Evolutionary conservation across 2,113 vertebrate species (phyloP), one percentile per base, ranked within the genome.

Genomic region (Ictalurus punctatus): DNA sequence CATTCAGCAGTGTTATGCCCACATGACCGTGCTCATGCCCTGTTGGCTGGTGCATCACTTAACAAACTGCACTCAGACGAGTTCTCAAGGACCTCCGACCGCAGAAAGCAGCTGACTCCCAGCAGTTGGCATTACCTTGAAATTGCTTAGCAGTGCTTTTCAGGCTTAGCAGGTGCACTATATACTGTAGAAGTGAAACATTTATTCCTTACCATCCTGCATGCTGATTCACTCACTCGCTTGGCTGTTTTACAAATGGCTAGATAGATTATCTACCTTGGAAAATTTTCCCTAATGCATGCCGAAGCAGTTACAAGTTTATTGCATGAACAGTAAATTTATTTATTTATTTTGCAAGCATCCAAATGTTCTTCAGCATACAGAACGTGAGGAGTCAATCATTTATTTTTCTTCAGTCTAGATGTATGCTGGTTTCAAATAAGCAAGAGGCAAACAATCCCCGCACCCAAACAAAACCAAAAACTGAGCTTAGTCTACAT

Each of bases 301-400:
- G 86, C 52, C 37, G 58, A 82, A 82, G 37, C 30, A 88, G 14
- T 30, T 54, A 58, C 23, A 82, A 56, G 69, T 58, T 73, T 88
- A 73, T 3, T 83, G 34, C 65, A 71, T 83, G 52, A 27, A 37
- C 54, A 44, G 71, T 67, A 71, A 44, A 88, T 83, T 14, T 44
- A 25, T 73, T 69, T 56, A 82, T 83, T 73, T n/a, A n/a, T n/a
- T n/a, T n/a, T 88, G 30, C 65, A 67, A 83, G 54, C 86, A 67
- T 71, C 21, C 21, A 34, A 59, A 16, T 71, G 48, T 82, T 87
- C 65, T 83, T 63, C 52, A n/a, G 44, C 34, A 54, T 54, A 56
- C 27, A 81, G 76, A 14, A 87, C 40, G 21, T 61, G 48, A 37
- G 4, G 1, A 59, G 23, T 82, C 6, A 4, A 58, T 40, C 54